These are phyloP conservation scores for Adelognathus sp. DNA, from an alignment of 2,888 invertebrate species.

Conservation along the genomic window DNA sequence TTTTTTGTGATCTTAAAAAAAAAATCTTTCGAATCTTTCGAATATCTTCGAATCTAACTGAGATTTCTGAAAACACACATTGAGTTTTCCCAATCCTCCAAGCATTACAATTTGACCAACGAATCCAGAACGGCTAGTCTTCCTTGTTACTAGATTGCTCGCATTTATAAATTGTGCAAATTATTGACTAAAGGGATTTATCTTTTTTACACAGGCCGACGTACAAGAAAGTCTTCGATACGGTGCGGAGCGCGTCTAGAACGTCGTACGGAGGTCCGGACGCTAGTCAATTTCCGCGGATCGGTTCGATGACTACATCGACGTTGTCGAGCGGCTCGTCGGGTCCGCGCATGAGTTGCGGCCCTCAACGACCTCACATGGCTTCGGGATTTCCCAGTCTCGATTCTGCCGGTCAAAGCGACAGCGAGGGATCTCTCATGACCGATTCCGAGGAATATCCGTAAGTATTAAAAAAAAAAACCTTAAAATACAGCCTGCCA, in stretches of 20 bases:
- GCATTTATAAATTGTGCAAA: too few species aligned
- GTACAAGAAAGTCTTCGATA: conserved; percentile 95
- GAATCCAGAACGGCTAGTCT: too few species aligned
- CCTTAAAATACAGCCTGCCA: neutral
- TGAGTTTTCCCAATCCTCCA: too few species aligned
- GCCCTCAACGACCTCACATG: conserved; percentile 79
- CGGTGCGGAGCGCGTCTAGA: conserved; percentile 91
- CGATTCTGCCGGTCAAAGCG: conserved; percentile 84
- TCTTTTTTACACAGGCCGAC: conserved; percentile 84
- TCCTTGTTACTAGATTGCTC: too few species aligned
- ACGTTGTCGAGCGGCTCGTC: conserved; percentile 80
- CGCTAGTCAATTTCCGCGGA: conserved; percentile 76
- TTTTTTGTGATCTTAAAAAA: too few species aligned
- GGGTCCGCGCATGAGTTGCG: conserved; percentile 84
- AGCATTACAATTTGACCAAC: too few species aligned
- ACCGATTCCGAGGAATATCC: conserved; percentile 90
- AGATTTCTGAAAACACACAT: too few species aligned
- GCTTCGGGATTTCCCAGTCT: conserved; percentile 82
- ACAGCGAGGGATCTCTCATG: conserved; percentile 82
- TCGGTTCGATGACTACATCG: conserved; percentile 81
- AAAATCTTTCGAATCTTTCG: conserved; percentile 1
- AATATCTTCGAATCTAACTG: too few species aligned
- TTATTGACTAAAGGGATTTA: neutral
- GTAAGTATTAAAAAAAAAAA: conserved; percentile 81
- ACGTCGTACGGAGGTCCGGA: conserved; percentile 77